Evolutionary conservation across 2,888 invertebrate genomes (phyloP), one percentile per base, ranked within the genome.

Genomic region (Dorcus hopei): DNA sequence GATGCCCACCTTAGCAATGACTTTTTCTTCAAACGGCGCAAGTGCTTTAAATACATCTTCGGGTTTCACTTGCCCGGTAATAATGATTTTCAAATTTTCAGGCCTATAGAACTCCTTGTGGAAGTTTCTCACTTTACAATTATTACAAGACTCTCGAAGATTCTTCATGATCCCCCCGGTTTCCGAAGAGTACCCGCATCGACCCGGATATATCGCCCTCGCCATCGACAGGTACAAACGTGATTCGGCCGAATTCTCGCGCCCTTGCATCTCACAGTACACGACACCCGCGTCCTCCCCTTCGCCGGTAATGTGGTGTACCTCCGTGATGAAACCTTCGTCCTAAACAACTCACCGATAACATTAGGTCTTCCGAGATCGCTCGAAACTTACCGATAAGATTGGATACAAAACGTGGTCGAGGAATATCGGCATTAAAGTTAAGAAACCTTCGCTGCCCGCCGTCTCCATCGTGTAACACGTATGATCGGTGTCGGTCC

Each of bases 181-280:
- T 76, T 90, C 89, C 2, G 90, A 87, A 56, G 89, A 89, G 77
- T 95, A 96, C 0, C 94, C 94, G 73, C 89, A 89, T 69, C 85
- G 82, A 19, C 87, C 87, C 0, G 94, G 92, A 76, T 95, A 96
- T 74, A 93, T 84, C 2, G 85, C 84, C 62, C 87, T 80, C 16
- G 85, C 75, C 74, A 93, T 77, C 65, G 84, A 84, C 55, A 86
- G 77, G 67, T 88, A 84, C 61, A 88, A 84, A 60, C 88, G 80
- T 58, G 86, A 86, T 72, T 91, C 90, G 3, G 90, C 89, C n/a
- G 83, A 84, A 76, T 92, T 93, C 76, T 94, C 94, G 38, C 85
- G 76, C 0, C 89, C 92, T 78, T 94, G 95, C 91, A 95, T 95
- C 81, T 97, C 96, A 77, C 93, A 93, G 76, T 96, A 96, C n/a